Evolutionary conservation across 2,113 vertebrate species (phyloP).

Genomic region (Pelecanus crispus): DNA sequence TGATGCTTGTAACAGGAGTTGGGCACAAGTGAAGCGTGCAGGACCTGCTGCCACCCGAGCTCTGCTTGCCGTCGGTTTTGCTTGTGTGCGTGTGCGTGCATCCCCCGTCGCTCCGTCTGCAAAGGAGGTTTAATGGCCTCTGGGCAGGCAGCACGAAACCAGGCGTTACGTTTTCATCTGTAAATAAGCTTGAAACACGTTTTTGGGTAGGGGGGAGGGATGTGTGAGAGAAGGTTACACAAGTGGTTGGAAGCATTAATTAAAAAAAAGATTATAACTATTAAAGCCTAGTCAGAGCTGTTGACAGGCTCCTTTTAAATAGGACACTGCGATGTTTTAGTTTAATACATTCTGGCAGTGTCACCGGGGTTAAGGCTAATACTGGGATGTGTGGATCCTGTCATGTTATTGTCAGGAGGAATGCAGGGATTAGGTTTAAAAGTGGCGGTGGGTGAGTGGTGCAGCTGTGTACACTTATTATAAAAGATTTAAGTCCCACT

Average conservation of each 20-base stretch:
- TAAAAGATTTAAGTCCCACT: conserved; percentile 74
- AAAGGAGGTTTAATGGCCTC: conserved; percentile 1
- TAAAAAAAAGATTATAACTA: conserved; percentile 44
- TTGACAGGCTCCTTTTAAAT: conserved; percentile 53
- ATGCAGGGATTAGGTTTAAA: conserved; percentile 66
- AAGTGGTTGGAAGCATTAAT: conserved; percentile 22
- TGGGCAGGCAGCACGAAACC: neutral
- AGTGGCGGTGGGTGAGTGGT: conserved; percentile 48
- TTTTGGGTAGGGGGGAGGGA: neutral
- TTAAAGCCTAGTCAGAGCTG: conserved; percentile 20
- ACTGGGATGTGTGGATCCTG: conserved; percentile 75
- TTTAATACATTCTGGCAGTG: conserved; percentile 61
- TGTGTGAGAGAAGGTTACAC: neutral
- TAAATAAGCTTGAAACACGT: neutral
- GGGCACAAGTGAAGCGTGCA: conserved; percentile 2
- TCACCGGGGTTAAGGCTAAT: conserved; percentile 65
- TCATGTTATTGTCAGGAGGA: conserved; percentile 73
- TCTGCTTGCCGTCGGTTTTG: neutral
- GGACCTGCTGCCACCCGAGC: neutral
- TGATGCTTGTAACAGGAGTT: neutral
- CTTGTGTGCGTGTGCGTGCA: neutral
- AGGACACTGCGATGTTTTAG: conserved; percentile 46
- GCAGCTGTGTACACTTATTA: conserved; percentile 76
- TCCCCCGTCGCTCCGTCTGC: neutral
- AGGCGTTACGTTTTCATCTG: neutral